Evolutionary conservation across 2,797 vertebrate species (phyloP).

Genomic region (Oreonectes daqikongensis): DNA sequence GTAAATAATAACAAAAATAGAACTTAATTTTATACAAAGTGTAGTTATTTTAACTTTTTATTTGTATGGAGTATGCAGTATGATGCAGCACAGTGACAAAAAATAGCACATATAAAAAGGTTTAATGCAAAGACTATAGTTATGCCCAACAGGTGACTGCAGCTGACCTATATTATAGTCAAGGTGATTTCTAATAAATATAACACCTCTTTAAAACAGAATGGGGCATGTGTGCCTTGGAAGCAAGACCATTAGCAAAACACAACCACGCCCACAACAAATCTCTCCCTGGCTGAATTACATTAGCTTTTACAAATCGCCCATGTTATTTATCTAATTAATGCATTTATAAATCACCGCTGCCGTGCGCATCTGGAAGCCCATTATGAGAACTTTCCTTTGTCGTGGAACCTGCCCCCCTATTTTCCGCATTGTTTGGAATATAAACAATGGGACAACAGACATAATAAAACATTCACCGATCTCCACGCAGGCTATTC

Average conservation of each 20-base stretch:
- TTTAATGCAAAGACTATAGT: background rate
- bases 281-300: background rate
- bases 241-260: constrained; percentile 37
- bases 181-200: constrained; percentile 59
- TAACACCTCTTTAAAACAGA: constrained; percentile 45
- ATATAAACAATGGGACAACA: constrained; percentile 59
- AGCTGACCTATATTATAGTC: constrained; percentile 57
- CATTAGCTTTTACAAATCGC: constrained; percentile 24
- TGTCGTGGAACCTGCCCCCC: constrained; percentile 13
- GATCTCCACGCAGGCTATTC: constrained; percentile 52
- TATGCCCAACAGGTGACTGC: constrained; percentile 28
- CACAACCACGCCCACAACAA: constrained; percentile 5
- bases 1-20: too few species aligned
- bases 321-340: constrained; percentile 44
- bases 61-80: background rate
- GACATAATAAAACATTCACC: constrained; percentile 54
- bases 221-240: constrained; percentile 15
- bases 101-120: background rate
- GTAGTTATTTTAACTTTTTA: too few species aligned
- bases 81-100: background rate
- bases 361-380: constrained; percentile 6
- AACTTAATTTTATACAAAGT: too few species aligned
- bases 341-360: constrained; percentile 29
- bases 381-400: constrained; percentile 37
- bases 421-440: constrained; percentile 40